These are phyloP conservation scores for Haplochromis vanheusdeni DNA, from an alignment of 2,113 vertebrate species.

Conservation along the genomic window DNA sequence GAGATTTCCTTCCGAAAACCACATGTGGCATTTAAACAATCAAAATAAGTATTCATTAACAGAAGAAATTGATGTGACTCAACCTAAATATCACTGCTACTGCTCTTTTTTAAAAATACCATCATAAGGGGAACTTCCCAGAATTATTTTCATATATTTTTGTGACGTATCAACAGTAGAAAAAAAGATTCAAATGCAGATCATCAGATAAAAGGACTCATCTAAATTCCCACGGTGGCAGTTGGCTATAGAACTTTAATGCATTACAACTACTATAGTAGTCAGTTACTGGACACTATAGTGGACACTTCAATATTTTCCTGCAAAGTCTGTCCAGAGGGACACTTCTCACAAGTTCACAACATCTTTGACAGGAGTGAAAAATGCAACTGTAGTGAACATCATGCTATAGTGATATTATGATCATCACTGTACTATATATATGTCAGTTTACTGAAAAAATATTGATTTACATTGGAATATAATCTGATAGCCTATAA, in stretches of 20 bases:
- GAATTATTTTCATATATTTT: not conserved
- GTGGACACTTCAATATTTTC: not conserved
- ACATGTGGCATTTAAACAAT: not conserved
- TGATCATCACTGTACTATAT: not conserved
- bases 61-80: not conserved
- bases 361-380: slow-evolving; percentile 1
- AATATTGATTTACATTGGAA: not conserved
- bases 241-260: not conserved
- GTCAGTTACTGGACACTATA: not conserved
- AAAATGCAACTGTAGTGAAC: not conserved
- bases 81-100: not conserved
- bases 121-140: not conserved
- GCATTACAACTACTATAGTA: not conserved
- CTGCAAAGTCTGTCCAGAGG: slow-evolving; percentile 15
- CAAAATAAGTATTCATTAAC: not conserved
- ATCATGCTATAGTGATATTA: not conserved
- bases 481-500: not conserved
- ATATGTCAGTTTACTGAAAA: not conserved
- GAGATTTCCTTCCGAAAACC: not conserved
- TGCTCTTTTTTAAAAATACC: not conserved
- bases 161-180: not conserved
- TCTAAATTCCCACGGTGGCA: not conserved
- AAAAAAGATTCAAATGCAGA: not conserved
- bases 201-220: not conserved
- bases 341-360: not conserved